Percentiles rank a stretch among this genome's conserved stretches.
Conservation (phyloP, 2,113 vertebrate species). For the Sylvia atricapilla region DNA sequence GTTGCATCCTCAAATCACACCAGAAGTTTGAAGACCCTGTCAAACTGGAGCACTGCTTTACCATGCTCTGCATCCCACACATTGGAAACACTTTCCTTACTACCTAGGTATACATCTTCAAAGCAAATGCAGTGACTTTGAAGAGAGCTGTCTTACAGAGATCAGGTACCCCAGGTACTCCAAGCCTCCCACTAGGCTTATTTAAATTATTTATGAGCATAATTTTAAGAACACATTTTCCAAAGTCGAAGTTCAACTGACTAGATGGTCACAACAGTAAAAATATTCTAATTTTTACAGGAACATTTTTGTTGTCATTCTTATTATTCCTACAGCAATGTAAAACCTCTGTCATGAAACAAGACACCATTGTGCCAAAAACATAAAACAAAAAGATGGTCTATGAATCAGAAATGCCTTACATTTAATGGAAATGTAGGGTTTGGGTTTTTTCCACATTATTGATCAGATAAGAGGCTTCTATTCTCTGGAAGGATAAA, state of each 20-base stretch:
- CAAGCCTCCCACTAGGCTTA: not conserved
- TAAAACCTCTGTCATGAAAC: not conserved
- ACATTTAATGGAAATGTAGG: not conserved
- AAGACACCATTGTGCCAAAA: not conserved
- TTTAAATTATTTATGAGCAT: not conserved
- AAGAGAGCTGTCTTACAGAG: not conserved
- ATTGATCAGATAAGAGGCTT: constrained; percentile 24
- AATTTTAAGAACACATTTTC: not conserved
- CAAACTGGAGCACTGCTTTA: not conserved
- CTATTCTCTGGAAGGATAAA: not conserved
- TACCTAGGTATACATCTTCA: not conserved
- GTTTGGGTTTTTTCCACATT: not conserved
- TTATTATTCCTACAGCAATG: not conserved
- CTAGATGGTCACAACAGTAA: not conserved
- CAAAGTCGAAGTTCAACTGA: not conserved
- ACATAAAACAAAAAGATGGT: not conserved
- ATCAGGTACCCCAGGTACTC: not conserved
- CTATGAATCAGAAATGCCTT: not conserved
- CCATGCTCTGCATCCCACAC: not conserved
- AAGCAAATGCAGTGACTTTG: not conserved
- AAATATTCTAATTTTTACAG: not conserved
- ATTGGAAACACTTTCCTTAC: not conserved
- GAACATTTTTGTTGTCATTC: not conserved
- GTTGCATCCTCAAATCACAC: not conserved
- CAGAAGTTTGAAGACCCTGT: not conserved